Evolutionary conservation across 2,888 invertebrate genomes (phyloP).

Genomic region (Lycophotia porphyrea): DNA sequence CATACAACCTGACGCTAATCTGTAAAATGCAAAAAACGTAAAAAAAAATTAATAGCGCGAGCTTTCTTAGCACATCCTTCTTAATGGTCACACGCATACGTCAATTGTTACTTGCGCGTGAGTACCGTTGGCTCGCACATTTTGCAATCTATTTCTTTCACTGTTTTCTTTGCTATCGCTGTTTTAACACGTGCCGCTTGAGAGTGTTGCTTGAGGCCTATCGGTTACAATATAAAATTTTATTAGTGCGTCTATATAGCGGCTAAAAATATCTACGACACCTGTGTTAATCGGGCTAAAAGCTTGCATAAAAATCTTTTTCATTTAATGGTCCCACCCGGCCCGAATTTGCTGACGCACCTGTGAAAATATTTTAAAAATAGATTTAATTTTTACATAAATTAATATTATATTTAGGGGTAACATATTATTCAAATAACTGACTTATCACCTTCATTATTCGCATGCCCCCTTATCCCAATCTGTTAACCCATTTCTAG

Average conservation of each 20-base stretch:
- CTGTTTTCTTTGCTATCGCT: not conserved
- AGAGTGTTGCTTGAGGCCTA: not conserved
- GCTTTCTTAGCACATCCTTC: too few relatives aligned
- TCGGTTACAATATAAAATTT: constrained; percentile 2
- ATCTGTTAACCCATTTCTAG: too few relatives aligned
- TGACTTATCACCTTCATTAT: too few relatives aligned
- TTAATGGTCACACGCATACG: too few relatives aligned
- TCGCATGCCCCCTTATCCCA: too few relatives aligned
- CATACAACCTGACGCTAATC: too few relatives aligned
- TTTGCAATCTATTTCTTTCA: not conserved
- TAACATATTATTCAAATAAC: too few relatives aligned
- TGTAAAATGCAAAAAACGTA: too few relatives aligned
- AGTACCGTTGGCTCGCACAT: not conserved
- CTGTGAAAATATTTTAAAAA: not conserved
- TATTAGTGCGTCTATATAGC: not conserved
- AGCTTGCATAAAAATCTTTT: not conserved
- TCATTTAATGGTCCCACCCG: not conserved
- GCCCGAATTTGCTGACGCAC: not conserved
- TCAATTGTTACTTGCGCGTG: not conserved
- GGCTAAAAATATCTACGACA: not conserved
- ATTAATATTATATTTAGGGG: too few relatives aligned
- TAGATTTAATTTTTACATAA: too few relatives aligned
- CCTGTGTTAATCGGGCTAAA: not conserved
- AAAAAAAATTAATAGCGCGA: too few relatives aligned
- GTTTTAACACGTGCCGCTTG: not conserved